phyloP scores from a whole-genome alignment of 2,113 vertebrate genomes.

The Vulpes vulpes region DNA sequence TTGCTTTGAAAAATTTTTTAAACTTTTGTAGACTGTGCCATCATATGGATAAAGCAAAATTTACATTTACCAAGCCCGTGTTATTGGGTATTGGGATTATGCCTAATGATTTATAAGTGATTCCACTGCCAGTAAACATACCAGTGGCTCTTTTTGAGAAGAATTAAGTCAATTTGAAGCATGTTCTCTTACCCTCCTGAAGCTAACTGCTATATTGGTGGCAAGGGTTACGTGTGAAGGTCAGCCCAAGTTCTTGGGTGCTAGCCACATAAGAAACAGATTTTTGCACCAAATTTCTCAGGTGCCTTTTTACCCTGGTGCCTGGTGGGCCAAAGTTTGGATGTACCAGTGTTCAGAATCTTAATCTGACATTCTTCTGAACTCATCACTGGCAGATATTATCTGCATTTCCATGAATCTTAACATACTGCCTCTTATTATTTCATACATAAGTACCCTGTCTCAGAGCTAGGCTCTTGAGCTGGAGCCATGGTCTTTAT shows the following conservation, averaged over 20 bases:
- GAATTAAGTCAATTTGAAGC: slow-evolving; percentile 2
- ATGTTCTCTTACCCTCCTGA: background rate
- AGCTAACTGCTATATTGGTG: background rate
- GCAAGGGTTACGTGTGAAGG: background rate
- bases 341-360: background rate
- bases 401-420: slow-evolving; percentile 1
- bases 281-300: background rate
- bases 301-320: background rate
- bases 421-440: background rate
- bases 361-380: background rate
- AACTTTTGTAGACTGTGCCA: background rate
- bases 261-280: background rate
- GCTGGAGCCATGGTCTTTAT: background rate
- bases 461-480: background rate
- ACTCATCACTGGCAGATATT: background rate
- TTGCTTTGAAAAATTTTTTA: background rate
- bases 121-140: background rate
- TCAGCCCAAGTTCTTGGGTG: background rate
- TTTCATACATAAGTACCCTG: background rate
- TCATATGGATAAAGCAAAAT: slow-evolving; percentile 11
- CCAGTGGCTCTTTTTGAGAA: background rate
- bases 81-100: background rate
- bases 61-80: background rate
- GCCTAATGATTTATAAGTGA: background rate
- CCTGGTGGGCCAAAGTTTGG: background rate